Evolutionary conservation across 2,113 vertebrate genomes (phyloP).

Genomic region (Thamnophis sirtalis): DNA sequence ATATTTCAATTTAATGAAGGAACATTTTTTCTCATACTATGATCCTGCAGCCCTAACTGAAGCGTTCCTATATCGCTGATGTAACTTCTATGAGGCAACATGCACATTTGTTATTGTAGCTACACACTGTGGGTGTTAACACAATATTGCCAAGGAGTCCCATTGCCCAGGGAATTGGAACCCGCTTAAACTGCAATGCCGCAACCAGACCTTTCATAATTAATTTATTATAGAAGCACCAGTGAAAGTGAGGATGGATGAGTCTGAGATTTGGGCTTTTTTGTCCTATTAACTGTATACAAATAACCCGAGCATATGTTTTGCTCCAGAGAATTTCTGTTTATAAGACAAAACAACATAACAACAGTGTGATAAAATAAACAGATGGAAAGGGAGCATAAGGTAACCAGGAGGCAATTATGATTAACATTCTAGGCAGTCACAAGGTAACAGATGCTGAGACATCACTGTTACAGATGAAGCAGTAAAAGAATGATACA

Average conservation of each 20-base stretch:
- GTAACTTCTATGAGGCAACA: background rate
- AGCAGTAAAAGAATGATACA: background rate
- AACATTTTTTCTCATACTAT: background rate
- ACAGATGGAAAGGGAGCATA: conserved; percentile 2
- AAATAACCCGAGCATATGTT: background rate
- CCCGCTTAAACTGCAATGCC: background rate
- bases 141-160: background rate
- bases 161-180: background rate
- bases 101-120: background rate
- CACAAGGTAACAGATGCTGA: background rate
- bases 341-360: background rate
- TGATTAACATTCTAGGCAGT: conserved; percentile 20
- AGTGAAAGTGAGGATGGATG: background rate
- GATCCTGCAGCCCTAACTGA: background rate
- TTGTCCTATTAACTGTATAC: background rate
- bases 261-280: background rate
- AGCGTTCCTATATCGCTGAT: background rate
- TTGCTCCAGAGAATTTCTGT: background rate
- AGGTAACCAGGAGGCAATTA: background rate
- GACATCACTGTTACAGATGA: background rate
- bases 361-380: background rate
- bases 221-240: background rate
- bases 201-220: background rate
- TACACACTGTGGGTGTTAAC: background rate
- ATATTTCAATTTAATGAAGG: background rate